Base-by-base conservation (phyloP, 2,797 vertebrate genomes). In the Artibeus lituratus region DNA sequence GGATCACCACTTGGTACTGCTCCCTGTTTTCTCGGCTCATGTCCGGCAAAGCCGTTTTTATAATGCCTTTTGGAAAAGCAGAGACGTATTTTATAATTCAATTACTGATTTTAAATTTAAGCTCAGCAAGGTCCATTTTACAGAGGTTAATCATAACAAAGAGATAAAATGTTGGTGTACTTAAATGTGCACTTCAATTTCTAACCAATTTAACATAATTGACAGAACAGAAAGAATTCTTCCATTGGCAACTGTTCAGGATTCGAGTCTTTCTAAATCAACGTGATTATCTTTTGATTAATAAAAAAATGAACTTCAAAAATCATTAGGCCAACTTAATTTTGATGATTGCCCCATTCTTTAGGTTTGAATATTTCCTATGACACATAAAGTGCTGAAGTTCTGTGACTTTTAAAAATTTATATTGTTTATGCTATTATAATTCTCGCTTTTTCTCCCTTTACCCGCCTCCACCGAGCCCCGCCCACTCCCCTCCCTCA, bases 1-100 rank as follows among this genome's bases (percentile, higher is more conserved):
- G 99, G 97, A 99, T 99, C 92, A 99, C 99, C 78, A 99, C 99
- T 98, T 99, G 99, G 97, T 99, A 99, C 42, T 99, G 98, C 29
- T 99, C 99, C 92, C 99, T 99, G 49, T 99, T 99, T 98, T 99
- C 99, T 96, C 99, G 98, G 97, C 99, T 99, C 99, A 99, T 99
- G 92, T 99, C 99, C 0, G 99, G 99, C 37, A 99, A 98, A n/a
- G 99, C 99, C 14, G 99, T 99, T 98, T 99, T 99, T 98, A 99
- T 99, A 82, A 99, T 98, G 42, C 99, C 99, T 99, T 98, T 96
- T 96, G 82, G 92, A 94, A 74, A 97, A 90, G 72, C 35, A 94
- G 85, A 39, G 22, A 87, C 29, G 94, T 65, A 26, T 76, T 69
- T 3, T 32, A 93, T 29, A 89, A 11, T 77, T 44, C 21, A 95